A percentile compares a stretch with the other conserved stretches of the same genome.
Conservation (phyloP, 1,140 invertebrate species). For the Bombus haemorrhoidalis region DNA sequence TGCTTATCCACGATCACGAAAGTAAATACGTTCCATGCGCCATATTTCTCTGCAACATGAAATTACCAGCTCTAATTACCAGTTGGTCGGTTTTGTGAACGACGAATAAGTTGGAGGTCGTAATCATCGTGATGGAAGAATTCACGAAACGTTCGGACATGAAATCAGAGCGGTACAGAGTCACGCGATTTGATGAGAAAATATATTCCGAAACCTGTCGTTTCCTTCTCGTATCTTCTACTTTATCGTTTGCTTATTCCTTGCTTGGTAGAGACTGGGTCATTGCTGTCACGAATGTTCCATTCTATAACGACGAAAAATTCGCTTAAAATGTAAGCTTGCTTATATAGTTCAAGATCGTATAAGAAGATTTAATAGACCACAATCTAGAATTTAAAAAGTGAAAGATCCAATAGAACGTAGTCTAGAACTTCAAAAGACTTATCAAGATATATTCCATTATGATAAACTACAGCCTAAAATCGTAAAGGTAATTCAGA, state of each 20-base stretch:
- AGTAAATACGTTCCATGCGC: conserved; percentile 14
- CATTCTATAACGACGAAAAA: not conserved
- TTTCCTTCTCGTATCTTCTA: not conserved
- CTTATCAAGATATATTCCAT: too few species aligned
- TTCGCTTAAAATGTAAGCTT: not conserved
- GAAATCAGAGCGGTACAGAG: conserved; percentile 29
- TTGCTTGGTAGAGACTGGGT: not conserved
- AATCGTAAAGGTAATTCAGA: not conserved
- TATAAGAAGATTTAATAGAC: not conserved
- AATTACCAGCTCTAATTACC: conserved; percentile 21
- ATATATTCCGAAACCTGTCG: not conserved
- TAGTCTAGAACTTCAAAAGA: not conserved
- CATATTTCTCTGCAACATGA: not conserved
- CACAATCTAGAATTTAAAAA: not conserved
- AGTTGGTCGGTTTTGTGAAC: not conserved
- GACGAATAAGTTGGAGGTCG: too few species aligned
- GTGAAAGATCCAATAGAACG: not conserved
- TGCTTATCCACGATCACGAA: conserved; percentile 38
- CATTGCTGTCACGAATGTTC: not conserved
- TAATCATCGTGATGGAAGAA: not conserved
- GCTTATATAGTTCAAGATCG: too few species aligned
- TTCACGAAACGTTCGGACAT: conserved; percentile 24
- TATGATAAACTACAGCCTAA: not conserved
- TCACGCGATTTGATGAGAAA: not conserved
- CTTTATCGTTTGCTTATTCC: not conserved